Evolutionary conservation across 35 echinoderm and acorn worm genomes (phyloP).

Genomic region (Eucidaris tribuloides): DNA sequence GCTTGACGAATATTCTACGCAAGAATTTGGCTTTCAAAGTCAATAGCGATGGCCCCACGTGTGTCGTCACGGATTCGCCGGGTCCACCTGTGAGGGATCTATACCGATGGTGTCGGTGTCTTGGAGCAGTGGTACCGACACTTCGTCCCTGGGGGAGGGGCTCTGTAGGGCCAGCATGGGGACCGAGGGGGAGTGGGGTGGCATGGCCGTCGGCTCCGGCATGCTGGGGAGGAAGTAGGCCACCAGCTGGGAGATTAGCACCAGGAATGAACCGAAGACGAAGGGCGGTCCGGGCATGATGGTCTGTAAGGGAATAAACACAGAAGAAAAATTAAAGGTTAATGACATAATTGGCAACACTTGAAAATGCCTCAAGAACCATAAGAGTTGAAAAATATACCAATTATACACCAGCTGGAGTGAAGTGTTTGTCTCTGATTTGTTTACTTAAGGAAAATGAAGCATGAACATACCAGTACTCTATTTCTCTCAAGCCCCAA

Average conservation of each 20-base stretch:
- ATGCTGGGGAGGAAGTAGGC: conserved; percentile 80
- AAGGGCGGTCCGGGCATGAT: conserved; percentile 80
- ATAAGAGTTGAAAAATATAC: too few species aligned
- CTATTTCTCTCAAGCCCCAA: too few species aligned
- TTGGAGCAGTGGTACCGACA: conserved; percentile 36
- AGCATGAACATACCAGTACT: too few species aligned
- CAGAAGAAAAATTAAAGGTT: too few species aligned
- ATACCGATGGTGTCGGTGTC: conserved; percentile 40
- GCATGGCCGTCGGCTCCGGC: conserved; percentile 2
- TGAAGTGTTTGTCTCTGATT: too few species aligned
- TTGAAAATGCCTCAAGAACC: too few species aligned
- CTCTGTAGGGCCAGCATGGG: conserved; percentile 20
- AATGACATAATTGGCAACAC: too few species aligned
- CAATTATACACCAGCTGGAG: too few species aligned
- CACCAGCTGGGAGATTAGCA: conserved; percentile 75
- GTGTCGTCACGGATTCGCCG: conserved; percentile 40
- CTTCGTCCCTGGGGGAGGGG: conserved; percentile 20
- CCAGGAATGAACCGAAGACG: conserved; percentile 76
- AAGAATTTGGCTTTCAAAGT: too few species aligned
- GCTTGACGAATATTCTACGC: too few species aligned
- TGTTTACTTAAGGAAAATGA: too few species aligned
- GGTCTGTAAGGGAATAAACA: neutral
- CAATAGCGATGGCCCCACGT: too few species aligned
- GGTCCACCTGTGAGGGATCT: conserved; percentile 20
- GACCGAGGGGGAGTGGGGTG: conserved; percentile 23